Base-by-base conservation (phyloP, 2,888 invertebrate species). In the Strigamia crassipes region DNA sequence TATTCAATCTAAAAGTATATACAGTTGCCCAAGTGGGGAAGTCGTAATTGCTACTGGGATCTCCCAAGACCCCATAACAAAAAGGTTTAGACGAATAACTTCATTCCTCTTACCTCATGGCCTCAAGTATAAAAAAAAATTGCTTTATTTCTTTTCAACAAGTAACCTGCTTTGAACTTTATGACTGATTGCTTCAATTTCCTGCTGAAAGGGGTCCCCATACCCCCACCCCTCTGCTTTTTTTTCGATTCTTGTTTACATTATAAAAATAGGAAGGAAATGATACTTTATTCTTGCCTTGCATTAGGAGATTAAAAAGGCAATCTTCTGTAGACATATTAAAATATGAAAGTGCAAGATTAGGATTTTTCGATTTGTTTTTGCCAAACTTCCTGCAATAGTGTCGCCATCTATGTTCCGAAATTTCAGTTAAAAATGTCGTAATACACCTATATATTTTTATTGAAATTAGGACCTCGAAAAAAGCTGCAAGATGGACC, bases 1-100 rank as follows among this genome's bases (percentile, higher is more conserved):
- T 56, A 56, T 56, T 56, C 56, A 56, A 56, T 56, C 56, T 56
- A 56, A 56, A 56, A 56, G n/a, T 56, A 56, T 56, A 56, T 56
- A 56, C 56, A 56, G 56, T 56, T 56, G 56, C 56, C 56, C 56
- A 56, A 56, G 56, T 56, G 56, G 18, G 56, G 56, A 21, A 56
- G 5, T 18, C 56, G 56, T 56, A 56, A 56, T 56, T 56, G 56
- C 56, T 56, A 56, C 56, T 15, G 56, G 56, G 56, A 56, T 18
- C 56, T 56, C 56, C 56, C 56, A 56, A 56, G 56, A 56, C 56
- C 56, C 56, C n/a, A 18, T 56, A 56, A 56, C 56, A 56, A 56
- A 18, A 56, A 18, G 56, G 56, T 56, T 56, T 56, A 56, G 18
- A 18, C 8, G 56, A 56, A 56, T n/a, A 56, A 56, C 56, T 56